Evolutionary conservation across 2,797 vertebrate genomes (phyloP).

Genomic region (Mico argentatus): DNA sequence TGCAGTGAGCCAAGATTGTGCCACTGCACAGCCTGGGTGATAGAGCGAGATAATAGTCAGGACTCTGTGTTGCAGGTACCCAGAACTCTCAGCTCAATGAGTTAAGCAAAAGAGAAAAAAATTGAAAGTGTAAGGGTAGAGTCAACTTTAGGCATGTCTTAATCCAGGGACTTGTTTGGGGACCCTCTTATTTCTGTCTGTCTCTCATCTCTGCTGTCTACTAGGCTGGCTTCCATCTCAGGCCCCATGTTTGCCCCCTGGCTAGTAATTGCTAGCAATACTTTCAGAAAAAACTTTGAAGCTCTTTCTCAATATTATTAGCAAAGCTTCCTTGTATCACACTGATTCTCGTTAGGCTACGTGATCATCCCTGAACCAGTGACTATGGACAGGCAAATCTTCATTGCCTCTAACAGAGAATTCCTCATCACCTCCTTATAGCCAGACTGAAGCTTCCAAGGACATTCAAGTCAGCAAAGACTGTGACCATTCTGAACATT

Average conservation of each 20-base stretch:
- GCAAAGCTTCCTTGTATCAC: not conserved
- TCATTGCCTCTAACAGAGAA: not conserved
- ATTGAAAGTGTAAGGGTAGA: not conserved
- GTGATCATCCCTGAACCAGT: not conserved
- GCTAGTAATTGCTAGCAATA: not conserved
- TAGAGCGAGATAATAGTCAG: not conserved
- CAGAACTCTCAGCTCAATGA: conserved; percentile 1
- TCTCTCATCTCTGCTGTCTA: not conserved
- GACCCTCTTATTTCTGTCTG: not conserved
- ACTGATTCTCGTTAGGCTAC: not conserved
- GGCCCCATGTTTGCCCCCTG: fast-evolving
- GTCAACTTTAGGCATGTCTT: not conserved
- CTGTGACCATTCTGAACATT: not conserved
- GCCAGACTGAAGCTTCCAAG: not conserved
- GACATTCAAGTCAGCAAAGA: not conserved
- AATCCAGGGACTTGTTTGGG: not conserved
- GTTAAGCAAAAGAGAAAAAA: not conserved
- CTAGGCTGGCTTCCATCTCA: not conserved
- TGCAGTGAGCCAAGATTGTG: no score
- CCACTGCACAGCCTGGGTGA: no score
- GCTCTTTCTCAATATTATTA: not conserved
- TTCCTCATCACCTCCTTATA: not conserved
- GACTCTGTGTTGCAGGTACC: not conserved
- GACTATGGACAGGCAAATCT: not conserved
- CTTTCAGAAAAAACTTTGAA: not conserved